These are phyloP conservation scores for Mythimna loreyi DNA, from an alignment of 2,888 invertebrate species.

Conservation along the genomic window DNA sequence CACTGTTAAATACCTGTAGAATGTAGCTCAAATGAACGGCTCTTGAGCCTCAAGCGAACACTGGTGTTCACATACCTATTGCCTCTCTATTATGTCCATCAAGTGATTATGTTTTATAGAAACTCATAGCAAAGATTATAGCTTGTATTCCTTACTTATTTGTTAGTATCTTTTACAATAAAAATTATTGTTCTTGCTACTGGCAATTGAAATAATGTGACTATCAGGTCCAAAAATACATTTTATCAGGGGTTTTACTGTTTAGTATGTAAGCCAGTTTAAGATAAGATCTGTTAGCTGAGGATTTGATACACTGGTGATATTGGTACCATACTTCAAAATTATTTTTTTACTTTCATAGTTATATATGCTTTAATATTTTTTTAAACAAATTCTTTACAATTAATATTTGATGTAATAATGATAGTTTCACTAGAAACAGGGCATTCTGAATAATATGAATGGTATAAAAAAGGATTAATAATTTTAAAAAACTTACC, in stretches of 20 bases:
- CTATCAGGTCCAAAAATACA: background rate
- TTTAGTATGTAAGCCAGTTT: background rate
- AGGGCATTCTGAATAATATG: background rate
- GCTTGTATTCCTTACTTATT: no score
- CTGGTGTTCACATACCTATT: no score
- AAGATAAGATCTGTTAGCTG: background rate
- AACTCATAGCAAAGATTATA: no score
- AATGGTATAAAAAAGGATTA: background rate
- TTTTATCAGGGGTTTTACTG: background rate
- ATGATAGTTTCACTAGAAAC: background rate
- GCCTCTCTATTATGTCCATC: no score
- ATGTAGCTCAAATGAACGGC: no score
- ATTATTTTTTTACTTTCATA: background rate
- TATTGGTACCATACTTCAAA: no score
- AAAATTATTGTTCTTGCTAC: no score
- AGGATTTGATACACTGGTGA: background rate
- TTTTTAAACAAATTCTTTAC: background rate
- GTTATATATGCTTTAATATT: background rate
- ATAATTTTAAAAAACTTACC: constrained; percentile 82
- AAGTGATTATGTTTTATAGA: no score
- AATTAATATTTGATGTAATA: background rate
- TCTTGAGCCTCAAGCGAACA: no score
- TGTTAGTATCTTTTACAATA: no score
- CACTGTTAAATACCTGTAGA: no score
- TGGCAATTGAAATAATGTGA: no score